Evolutionary conservation across 1,140 invertebrate genomes (phyloP), one percentile per base, ranked within the genome.

Genomic region (Teleopsis dalmanni): DNA sequence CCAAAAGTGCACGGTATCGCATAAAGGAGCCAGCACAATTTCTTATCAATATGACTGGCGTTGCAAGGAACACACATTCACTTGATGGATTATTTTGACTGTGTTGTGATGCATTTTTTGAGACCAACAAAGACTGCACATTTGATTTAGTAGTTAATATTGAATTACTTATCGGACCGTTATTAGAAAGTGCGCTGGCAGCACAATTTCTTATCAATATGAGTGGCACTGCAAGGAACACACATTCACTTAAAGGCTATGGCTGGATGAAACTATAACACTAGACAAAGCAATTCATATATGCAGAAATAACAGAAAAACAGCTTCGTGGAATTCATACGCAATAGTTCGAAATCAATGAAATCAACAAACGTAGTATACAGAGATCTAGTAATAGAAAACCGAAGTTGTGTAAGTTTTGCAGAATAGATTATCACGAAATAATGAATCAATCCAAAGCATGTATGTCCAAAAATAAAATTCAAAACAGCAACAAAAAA

Each of bases 241-340:
- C 37, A 18, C 18, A 5, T 9, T 40, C 4, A 40, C 16, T 19
- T 14, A 40, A 40, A 40, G 18, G 22, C n/a, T 40, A 13, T 40
- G 37, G 37, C 18, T 40, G 11, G 37, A 40, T 11, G 22, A 19
- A 13, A 23, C 18, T 19, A 40, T 40, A 11, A 40, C 3, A 11
- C 18, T 40, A 19, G 37, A 40, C 7, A 40, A 40, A 40, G 37
- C 37, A 7, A 40, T 27, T 8, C 16, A 40, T 19, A 40, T 21
- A 40, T 40, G 37, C 21, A 21, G 37, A 40, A 21, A 23, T 18
- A 40, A 21, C 37, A 21, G 18, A 40, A 40, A 40, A 40, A 40
- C n/a, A 40, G 2, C 21, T 40, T 5, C 18, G 22, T 13, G 2
- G 37, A 5, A 21, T 40, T 14, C 16, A 40, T 19, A 21, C 18